Evolutionary conservation across 2,888 invertebrate species (phyloP), one percentile per base, ranked within the genome.

Genomic region (Sphaerophoria taeniata): DNA sequence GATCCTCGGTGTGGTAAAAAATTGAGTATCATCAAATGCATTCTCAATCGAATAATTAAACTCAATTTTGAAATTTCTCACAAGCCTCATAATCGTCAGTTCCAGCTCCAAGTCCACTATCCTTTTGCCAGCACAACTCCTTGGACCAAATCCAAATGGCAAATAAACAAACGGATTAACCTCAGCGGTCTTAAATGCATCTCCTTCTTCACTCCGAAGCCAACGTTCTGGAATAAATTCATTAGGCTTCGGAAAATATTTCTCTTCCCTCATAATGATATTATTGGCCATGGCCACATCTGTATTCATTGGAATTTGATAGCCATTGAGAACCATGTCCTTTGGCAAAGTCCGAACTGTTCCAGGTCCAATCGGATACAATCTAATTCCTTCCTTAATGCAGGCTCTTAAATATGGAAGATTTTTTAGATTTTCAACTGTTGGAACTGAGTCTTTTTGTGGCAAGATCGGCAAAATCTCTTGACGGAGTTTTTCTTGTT

Each of bases 151-250:
- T 0, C 95, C 95, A 89, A 95, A 95, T 0, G 95, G 95, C 83
- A 94, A 89, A 34, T 88, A 88, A 6, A 87, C 75, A 80, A 89
- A 89, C 6, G 88, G 87, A 82, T 88, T 76, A 0, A 77, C 67
- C 7, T 73, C 47, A 0, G 51, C 61, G 3, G 83, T 43, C 16
- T 71, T 81, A 33, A 77, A 78, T 3, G 61, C 14, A 24, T 78
- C 72, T 9, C 45, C 45, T 7, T 77, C 76, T 14, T 55, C 51
- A 7, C 74, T 77, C 39, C 93, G 93, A 45, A 93, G 87, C 97
- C 97, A 97, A 34, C 97, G 92, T 89, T 96, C 96, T 0, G 96
- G 96, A 34, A 94, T 90, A 89, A 94, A 96, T 81, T 94, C 93
- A 0, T 92, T 89, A 0, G 95, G 92, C 12, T 93, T 91, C 0